These are phyloP conservation scores for Garrulus glandarius DNA, from an alignment of 2,797 vertebrate genomes.

Conservation along the genomic window DNA sequence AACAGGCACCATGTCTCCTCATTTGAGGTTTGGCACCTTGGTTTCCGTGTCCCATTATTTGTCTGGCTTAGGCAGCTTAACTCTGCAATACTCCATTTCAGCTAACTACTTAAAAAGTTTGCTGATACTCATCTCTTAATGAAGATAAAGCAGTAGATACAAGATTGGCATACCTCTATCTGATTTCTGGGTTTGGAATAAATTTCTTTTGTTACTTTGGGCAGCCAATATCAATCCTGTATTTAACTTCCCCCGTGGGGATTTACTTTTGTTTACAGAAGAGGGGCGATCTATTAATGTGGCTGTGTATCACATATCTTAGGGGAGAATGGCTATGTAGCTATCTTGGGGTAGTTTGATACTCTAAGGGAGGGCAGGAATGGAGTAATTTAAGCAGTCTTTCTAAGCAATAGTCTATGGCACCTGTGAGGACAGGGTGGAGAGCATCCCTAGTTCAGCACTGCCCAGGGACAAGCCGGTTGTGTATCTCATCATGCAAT, in stretches of 20 bases:
- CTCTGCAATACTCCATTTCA: background rate
- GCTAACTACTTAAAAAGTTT: background rate
- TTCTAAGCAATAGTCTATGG: background rate
- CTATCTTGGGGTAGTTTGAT: background rate
- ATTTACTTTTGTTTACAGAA: background rate
- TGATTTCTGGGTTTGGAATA: background rate
- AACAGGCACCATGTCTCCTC: accelerated
- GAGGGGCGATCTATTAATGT: background rate
- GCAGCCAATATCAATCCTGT: background rate
- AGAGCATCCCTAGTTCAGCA: background rate
- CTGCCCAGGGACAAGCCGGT: background rate
- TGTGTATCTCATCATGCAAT: accelerated
- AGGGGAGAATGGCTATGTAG: background rate
- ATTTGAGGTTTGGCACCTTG: background rate
- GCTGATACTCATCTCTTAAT: background rate
- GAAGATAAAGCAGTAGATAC: background rate
- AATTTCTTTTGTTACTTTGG: background rate
- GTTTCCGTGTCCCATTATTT: accelerated
- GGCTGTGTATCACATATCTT: background rate
- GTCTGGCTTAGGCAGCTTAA: background rate
- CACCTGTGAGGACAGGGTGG: background rate
- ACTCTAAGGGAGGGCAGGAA: background rate
- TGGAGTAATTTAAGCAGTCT: background rate
- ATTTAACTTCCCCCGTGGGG: background rate
- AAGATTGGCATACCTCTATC: background rate